Conservation (phyloP, 2,888 invertebrate species). For the Apodemia mormo region DNA sequence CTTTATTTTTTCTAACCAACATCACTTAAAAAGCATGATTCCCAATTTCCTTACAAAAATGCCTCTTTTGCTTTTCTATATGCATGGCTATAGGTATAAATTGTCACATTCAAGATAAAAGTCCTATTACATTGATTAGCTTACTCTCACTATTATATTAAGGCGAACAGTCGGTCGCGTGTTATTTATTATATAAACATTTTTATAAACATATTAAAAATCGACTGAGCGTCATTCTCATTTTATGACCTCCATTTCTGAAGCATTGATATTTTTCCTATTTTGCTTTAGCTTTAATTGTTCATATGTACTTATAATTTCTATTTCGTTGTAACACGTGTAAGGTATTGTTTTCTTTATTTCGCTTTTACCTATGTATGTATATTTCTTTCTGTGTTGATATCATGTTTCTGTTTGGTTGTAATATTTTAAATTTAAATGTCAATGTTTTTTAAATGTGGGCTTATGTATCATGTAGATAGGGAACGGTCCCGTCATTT, state of each 20-base stretch:
- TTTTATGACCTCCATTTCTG: slow-evolving; percentile 70
- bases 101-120: slow-evolving; percentile 55
- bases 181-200: slow-evolving; percentile 36
- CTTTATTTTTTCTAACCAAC: slow-evolving; percentile 59
- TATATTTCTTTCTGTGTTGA: slow-evolving; percentile 27
- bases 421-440: slow-evolving; percentile 24
- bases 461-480: slow-evolving; percentile 63
- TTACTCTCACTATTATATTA: slow-evolving; percentile 63
- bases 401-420: slow-evolving; percentile 26
- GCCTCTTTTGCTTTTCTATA: slow-evolving; percentile 63
- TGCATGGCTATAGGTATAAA: slow-evolving; percentile 72
- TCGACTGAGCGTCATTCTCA: slow-evolving; percentile 68
- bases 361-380: slow-evolving; percentile 22
- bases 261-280: slow-evolving; percentile 41
- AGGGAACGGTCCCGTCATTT: slow-evolving; percentile 54
- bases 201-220: slow-evolving; percentile 39
- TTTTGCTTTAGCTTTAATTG: slow-evolving; percentile 26
- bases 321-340: slow-evolving; percentile 8
- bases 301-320: slow-evolving; percentile 24
- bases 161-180: slow-evolving; percentile 65
- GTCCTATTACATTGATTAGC: slow-evolving; percentile 48
- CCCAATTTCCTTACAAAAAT: slow-evolving; percentile 48
- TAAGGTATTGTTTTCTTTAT: slow-evolving; percentile 22
- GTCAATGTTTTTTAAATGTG: slow-evolving; percentile 66
- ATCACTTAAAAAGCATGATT: slow-evolving; percentile 76